Conservation (phyloP, 2,113 vertebrate genomes). For the Otocyon megalotis region DNA sequence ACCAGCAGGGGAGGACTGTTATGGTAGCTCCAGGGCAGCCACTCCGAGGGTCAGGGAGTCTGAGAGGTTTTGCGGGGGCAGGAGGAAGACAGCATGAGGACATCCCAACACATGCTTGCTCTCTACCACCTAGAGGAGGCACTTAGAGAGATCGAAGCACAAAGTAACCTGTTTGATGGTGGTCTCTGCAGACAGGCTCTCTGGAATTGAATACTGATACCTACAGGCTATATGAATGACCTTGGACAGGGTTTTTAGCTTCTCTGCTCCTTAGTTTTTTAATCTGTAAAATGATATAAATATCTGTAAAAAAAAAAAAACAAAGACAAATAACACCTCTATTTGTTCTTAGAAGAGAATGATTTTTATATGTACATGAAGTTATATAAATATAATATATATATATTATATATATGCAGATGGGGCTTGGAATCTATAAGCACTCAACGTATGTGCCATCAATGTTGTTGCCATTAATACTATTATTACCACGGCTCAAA, state of each 20-base stretch:
- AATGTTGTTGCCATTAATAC: background rate
- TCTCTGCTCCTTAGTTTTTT: background rate
- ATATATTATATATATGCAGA: background rate
- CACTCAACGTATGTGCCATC: background rate
- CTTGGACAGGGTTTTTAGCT: background rate
- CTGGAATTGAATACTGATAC: background rate
- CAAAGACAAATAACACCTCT: background rate
- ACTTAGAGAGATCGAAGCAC: background rate
- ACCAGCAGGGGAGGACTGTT: background rate
- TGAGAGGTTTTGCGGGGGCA: background rate
- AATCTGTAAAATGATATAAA: background rate
- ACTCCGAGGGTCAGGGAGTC: background rate
- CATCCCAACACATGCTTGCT: background rate
- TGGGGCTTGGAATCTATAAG: background rate
- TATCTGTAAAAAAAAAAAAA: background rate
- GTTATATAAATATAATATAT: background rate
- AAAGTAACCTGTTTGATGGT: background rate
- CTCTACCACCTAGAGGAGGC: background rate
- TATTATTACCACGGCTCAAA: background rate
- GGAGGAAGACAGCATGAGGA: background rate
- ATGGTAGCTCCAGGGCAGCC: accelerated
- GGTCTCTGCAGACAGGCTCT: background rate
- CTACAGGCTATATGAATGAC: background rate
- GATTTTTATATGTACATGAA: background rate
- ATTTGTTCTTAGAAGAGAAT: background rate